phyloP scores from a whole-genome alignment of 1,140 invertebrate genomes.

The Pentalonia nigronervosa region DNA sequence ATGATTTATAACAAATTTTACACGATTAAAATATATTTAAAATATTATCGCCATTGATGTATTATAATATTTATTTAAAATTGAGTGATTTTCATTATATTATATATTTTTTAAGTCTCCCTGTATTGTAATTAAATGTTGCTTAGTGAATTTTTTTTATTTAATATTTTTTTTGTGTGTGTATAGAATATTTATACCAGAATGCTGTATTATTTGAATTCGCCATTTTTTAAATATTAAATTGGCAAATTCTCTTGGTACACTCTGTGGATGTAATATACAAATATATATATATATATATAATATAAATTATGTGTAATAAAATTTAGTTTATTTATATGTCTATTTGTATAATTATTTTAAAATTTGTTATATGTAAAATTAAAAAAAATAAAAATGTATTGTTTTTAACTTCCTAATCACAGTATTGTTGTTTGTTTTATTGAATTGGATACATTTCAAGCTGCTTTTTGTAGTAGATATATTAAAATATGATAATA shows the following conservation, averaged over 20 bases:
- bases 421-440: neutral
- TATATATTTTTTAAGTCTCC: neutral
- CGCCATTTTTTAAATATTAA: neutral
- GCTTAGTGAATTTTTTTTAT: conserved; percentile 4
- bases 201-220: neutral
- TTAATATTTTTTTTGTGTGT: neutral
- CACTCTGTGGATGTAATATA: neutral
- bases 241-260: neutral
- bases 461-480: too few species aligned
- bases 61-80: conserved; percentile 5
- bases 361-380: conserved; percentile 14
- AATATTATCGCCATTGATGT: conserved; percentile 24
- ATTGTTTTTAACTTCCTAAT: conserved; percentile 17
- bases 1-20: neutral
- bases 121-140: neutral
- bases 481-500: neutral
- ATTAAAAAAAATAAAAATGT: conserved; percentile 18
- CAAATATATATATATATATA: neutral
- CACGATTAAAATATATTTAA: neutral
- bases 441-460: neutral
- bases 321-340: conserved; percentile 10
- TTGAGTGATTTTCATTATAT: neutral
- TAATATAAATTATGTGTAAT: neutral
- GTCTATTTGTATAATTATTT: conserved; percentile 15
- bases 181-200: neutral